Percentiles rank a stretch among this genome's conserved stretches.
These are phyloP conservation scores for Drosophila virilis DNA, from an alignment of 1,140 invertebrate species.

Conservation along the genomic window DNA sequence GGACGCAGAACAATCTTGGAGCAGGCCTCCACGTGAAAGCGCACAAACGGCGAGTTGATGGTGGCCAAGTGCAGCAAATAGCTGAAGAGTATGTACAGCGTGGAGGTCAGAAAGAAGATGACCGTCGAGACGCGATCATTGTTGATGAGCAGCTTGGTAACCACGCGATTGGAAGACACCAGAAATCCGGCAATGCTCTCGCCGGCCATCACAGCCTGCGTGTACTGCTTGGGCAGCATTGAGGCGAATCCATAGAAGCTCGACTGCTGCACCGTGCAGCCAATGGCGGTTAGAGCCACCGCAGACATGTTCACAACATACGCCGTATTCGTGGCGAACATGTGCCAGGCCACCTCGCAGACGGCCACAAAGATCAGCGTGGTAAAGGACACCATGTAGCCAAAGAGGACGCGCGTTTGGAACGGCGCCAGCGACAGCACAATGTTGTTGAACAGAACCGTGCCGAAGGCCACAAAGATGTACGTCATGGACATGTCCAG, in stretches of 20 bases:
- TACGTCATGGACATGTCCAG: conserved; percentile 97
- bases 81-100: conserved; percentile 89
- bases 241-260: conserved; percentile 97
- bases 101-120: conserved; percentile 93
- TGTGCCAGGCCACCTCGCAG: conserved; percentile 93
- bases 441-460: conserved; percentile 94
- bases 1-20: conserved; percentile 90
- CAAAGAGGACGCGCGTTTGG: conserved; percentile 93
- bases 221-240: conserved; percentile 94
- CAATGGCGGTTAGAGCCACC: conserved; percentile 93
- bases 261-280: conserved; percentile 94
- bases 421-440: conserved; percentile 93
- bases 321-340: conserved; percentile 88
- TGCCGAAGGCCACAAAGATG: conserved; percentile 93
- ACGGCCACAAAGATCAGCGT: conserved; percentile 93
- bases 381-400: conserved; percentile 92
- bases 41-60: conserved; percentile 91
- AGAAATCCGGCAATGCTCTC: conserved; percentile 96
- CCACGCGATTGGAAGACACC: conserved; percentile 92
- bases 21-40: conserved; percentile 91
- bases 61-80: conserved; percentile 91
- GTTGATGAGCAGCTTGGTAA: conserved; percentile 91
- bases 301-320: conserved; percentile 93
- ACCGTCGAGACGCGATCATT: conserved; percentile 92
- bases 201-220: conserved; percentile 96